Evolutionary conservation across 2,797 vertebrate genomes (phyloP), one percentile per base, ranked within the genome.

Genomic region (Carapus acus): DNA sequence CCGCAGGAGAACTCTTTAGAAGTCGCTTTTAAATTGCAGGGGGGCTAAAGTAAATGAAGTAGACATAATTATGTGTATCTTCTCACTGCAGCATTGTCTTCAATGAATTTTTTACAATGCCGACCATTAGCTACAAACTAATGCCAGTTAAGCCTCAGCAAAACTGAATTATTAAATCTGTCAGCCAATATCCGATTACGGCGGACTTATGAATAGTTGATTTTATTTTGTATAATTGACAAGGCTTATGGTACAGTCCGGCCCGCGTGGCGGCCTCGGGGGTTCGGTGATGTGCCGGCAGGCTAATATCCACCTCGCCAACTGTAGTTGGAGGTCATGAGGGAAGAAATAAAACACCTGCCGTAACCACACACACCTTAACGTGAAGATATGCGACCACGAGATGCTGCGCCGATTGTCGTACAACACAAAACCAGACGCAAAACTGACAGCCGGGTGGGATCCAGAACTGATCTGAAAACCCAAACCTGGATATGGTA

Each of bases 131-230:
- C 87, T 90, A 91, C 88, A 88, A 89, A 88, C 80, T 78, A 88
- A 87, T 77, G 80, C 83, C 87, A 84, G 88, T 86, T 88, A 90
- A 90, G 89, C 80, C 85, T 80, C 74, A 72, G 87, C 85, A 92
- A 92, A 92, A 88, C 90, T 94, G 90, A 94, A 95, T 94, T 92
- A 96, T 93, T 94, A 89, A 96, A 93, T 90, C 88, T 90, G 83
- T 87, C 88, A 87, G 87, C 76, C 84, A 80, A 86, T 91, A 92
- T 93, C 91, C 90, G 69, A 81, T 94, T 93, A 90, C 91, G 70
- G 82, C 57, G 86, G 85, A 84, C 92, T 91, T 93, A 92, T 93
- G 93, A 95, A 94, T 92, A 94, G 90, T 93, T 94, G 91, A 94
- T 93, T 92, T 91, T 88, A 94, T 91, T 93, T 92, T 91, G 90